A percentile compares a stretch with the other conserved stretches of the same genome.
phyloP scores from a whole-genome alignment of 2,113 vertebrate genomes.

The Syngnathus typhle region DNA sequence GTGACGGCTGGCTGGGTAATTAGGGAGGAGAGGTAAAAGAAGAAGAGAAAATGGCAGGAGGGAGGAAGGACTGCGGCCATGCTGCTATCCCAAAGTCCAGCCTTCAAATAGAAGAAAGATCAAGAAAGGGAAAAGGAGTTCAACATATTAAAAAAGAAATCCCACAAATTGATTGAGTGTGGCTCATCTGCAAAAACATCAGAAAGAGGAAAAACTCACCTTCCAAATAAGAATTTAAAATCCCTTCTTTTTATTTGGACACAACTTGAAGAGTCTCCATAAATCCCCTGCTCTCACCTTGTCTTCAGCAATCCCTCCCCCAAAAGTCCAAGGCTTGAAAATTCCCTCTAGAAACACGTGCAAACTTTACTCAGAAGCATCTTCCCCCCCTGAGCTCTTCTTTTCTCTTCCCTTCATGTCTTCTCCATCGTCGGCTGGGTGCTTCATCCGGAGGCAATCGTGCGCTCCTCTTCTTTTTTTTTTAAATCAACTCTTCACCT shows the following conservation, averaged over 20 bases:
- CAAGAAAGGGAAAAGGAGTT: constrained; percentile 3
- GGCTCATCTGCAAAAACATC: background rate
- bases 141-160: too few relatives aligned
- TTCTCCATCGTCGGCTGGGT: constrained; percentile 40
- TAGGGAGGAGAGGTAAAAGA: constrained; percentile 28
- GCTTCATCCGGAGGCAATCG: constrained; percentile 1
- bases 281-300: constrained; percentile 30
- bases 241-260: background rate
- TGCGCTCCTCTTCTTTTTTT: constrained; percentile 26
- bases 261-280: background rate
- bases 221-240: background rate
- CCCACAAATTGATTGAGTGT: background rate
- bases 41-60: constrained; percentile 30
- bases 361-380: constrained; percentile 56
- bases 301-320: constrained; percentile 6
- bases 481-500: background rate
- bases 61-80: constrained; percentile 37
- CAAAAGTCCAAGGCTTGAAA: constrained; percentile 32
- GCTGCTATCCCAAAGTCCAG: constrained; percentile 21
- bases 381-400: constrained; percentile 4
- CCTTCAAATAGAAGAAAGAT: constrained; percentile 16
- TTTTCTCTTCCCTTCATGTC: constrained; percentile 27
- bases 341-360: constrained; percentile 46
- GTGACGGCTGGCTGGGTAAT: constrained; percentile 20
- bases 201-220: background rate